Evolutionary conservation across 2,888 invertebrate species (phyloP), one percentile per base, ranked within the genome.

Genomic region (Aricia artaxerxes): DNA sequence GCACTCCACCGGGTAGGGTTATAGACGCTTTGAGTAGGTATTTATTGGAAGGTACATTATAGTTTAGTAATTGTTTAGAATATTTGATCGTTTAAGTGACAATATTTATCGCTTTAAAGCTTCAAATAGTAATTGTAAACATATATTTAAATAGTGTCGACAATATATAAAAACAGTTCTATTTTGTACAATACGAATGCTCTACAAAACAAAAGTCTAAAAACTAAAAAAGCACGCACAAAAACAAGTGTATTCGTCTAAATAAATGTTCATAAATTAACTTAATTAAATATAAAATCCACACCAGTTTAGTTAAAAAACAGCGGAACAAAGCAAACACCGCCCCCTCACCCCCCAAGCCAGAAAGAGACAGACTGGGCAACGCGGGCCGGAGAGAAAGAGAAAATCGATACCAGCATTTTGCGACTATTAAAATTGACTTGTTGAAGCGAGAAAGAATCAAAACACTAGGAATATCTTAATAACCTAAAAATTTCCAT

Each of bases 361-460:
- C 6, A 82, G 79, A 73, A 84, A 73, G 82, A 79, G 86, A 89
- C 81, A 83, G 87, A 86, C 88, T 88, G 78, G 73, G 73, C 80
- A 80, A 79, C 77, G 78, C 81, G 83, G 82, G 77, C 78, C 81
- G 79, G 88, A 83, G 81, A 84, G 88, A 92, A 86, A 88, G 91
- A 89, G 91, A 88, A 82, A 85, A 85, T 84, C 83, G 85, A 84
- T 87, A 82, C 49, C 84, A 84, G 84, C 84, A 82, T 81, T 82
- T 81, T 84, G 84, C 83, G 82, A 83, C 83, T 84, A 84, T 82
- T 81, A 83, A 83, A 82, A 81, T 81, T 73, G 77, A 75, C 81
- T 80, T 77, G 86, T 81, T 82, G 82, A 86, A 90, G 85, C 79
- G 87, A 87, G 87, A 88, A 82, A 84, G 84, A 85, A 87, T 84